These are phyloP conservation scores for Arrhamphus sclerolepis DNA, from an alignment of 2,797 vertebrate genomes.

Conservation along the genomic window DNA sequence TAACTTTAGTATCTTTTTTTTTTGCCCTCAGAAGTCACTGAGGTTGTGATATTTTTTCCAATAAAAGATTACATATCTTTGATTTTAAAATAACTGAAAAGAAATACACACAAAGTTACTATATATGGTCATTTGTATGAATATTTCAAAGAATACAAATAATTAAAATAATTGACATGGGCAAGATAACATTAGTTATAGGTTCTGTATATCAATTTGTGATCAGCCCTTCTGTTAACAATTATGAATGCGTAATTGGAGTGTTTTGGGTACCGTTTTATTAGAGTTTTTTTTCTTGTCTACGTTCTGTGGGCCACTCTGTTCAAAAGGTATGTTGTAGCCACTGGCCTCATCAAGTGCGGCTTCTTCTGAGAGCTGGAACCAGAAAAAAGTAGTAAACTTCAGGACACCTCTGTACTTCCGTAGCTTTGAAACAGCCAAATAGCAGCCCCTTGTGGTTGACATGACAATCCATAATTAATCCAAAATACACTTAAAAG, in stretches of 20 bases:
- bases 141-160: no score
- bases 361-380: constrained; percentile 92
- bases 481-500: not conserved
- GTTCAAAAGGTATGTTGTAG: constrained; percentile 90
- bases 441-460: constrained; percentile 71
- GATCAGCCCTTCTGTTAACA: not conserved
- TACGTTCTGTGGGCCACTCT: constrained; percentile 72
- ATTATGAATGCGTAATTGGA: not conserved
- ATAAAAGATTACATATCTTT: no score
- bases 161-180: no score
- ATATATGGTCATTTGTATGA: no score
- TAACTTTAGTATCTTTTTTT: no score
- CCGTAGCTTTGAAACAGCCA: constrained; percentile 32
- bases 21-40: no score
- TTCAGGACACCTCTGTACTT: constrained; percentile 7
- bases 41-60: no score
- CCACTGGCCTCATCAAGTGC: constrained; percentile 92
- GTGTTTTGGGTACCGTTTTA: constrained; percentile 61
- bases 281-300: constrained; percentile 64
- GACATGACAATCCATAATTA: not conserved
- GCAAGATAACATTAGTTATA: no score
- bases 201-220: no score
- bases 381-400: constrained; percentile 21
- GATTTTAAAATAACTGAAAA: no score
- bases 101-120: no score